Base-by-base conservation (phyloP, 1,140 invertebrate species). In the Stegodyphus dumicola region DNA sequence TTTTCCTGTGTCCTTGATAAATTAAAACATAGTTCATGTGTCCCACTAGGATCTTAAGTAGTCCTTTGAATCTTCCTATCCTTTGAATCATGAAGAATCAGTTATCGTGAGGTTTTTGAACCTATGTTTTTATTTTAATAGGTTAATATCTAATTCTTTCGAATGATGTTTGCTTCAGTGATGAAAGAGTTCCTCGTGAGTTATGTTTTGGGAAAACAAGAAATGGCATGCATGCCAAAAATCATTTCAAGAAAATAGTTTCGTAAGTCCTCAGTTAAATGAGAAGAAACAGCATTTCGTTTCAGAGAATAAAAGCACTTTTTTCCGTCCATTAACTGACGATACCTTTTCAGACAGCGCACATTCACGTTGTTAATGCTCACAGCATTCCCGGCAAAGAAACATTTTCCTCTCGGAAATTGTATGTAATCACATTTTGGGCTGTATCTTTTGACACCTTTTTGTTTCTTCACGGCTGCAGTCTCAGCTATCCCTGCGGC, bases 381-480 rank as follows among this genome's bases (percentile, higher is more conserved):
- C 53, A 33, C 77, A 54, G 10, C 77, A 18, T 80, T 60, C 9
- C 77, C n/a, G 52, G 67, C 54, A 64, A 80, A 71, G 67, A 71
- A 80, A 80, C 53, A 60, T 71, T 71, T 71, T 69, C 54, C 77
- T 56, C 66, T 67, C 77, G 77, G 77, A 80, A 80, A 80, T 80
- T 80, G 77, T 80, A 80, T 80, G 77, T 80, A 80, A 80, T 80
- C 77, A 80, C 77, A 80, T 80, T 80, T 80, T 54, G 77, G 77
- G 77, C 67, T 80, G 77, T 80, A 80, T 80, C 77, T 80, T 80
- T 80, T 80, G 77, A 80, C 77, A 71, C 77, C 77, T 80, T 80
- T 80, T 71, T 80, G 67, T 80, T 80, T 80, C 15, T 71, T 48
- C 48, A 11, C 69, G 69, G 17, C 77, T 80, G 66, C 53, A 67